These are phyloP conservation scores for Stramonita haemastoma DNA, from an alignment of 2,888 invertebrate species.

Conservation along the genomic window DNA sequence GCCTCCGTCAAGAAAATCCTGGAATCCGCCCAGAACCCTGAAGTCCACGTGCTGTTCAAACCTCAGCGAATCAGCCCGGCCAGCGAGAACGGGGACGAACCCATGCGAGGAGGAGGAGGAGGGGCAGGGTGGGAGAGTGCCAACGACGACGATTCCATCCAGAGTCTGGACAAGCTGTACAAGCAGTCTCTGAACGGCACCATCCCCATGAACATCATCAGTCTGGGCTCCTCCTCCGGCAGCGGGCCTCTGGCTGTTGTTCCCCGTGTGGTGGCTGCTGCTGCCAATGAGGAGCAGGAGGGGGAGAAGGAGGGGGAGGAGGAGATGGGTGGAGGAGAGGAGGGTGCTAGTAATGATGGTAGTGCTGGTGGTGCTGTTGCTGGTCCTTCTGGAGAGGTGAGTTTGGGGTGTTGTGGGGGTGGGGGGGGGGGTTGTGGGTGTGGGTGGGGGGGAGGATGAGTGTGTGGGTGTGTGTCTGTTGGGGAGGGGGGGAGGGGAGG, in stretches of 20 bases:
- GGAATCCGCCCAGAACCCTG: slow-evolving; percentile 84
- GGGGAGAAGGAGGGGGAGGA: slow-evolving; percentile 29
- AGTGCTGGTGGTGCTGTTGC: too few species aligned
- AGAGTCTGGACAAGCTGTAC: slow-evolving; percentile 46
- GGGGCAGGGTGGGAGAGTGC: slow-evolving; percentile 41
- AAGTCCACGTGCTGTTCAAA: slow-evolving; percentile 83
- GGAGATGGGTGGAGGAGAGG: neutral
- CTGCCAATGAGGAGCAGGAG: slow-evolving; percentile 25
- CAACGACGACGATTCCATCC: slow-evolving; percentile 46
- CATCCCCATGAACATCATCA: neutral
- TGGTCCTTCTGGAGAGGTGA: neutral
- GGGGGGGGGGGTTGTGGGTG: too few species aligned
- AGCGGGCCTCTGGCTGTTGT: neutral
- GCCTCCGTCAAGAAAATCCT: slow-evolving; percentile 88
- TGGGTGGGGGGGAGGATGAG: neutral
- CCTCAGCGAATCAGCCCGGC: slow-evolving; percentile 42
- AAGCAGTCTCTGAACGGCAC: slow-evolving; percentile 37
- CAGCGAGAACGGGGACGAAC: slow-evolving; percentile 44
- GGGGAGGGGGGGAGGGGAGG: too few species aligned
- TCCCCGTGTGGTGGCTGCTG: neutral
- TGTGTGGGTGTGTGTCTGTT: too few species aligned
- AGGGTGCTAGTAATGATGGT: too few species aligned
- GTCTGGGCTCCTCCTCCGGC: neutral
- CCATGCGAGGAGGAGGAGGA: too few species aligned
- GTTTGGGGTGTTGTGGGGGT: too few species aligned